Evolutionary conservation across 2,797 vertebrate genomes (phyloP), one percentile per base, ranked within the genome.

Genomic region (Sebastes minor): DNA sequence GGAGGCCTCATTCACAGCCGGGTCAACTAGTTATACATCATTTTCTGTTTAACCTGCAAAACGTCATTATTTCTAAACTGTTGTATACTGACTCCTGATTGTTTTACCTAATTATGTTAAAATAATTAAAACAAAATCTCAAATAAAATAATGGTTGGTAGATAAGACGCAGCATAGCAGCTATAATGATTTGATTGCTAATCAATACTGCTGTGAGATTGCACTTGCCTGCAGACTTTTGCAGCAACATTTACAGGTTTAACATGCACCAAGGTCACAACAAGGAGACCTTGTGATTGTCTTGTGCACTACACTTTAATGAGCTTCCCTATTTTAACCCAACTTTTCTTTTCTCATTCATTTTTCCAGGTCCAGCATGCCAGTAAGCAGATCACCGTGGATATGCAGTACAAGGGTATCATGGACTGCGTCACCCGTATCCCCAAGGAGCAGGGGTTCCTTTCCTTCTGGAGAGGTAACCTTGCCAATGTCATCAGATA

Each of bases 381-480:
- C 87, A 97, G 97, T 92, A 96, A 97, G 93, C 97, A 97, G 92
- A 97, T 97, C 86, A 86, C 96, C 0, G 96, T 38, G 4, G 96
- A 97, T 11, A 95, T 78, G 94, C 97, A 97, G 53, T 97, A 97
- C 92, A 97, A 97, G 88, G 97, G 97, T 69, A 97, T 97, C 86
- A 89, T 97, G 2, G 96, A 97, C 94, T 97, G 97, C 23, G 89
- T 97, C 32, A 89, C 93, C 92, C 96, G 97, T 89, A 97, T 97
- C 87, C 97, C 96, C 71, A 96, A 95, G 78, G 97, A 97, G 89
- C 97, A 97, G 79, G 96, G 97, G 22, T 33, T 97, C 91, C 66
- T 97, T 46, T 97, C 96, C 78, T 97, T 97, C 92, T 97, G 97
- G 97, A 96, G 96, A 83, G 97, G 97, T 87, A 97, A 97, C 93